A percentile compares a stretch with the other conserved stretches of the same genome.
phyloP scores from a whole-genome alignment of 2,113 vertebrate species.

The Platysternon megacephalum region DNA sequence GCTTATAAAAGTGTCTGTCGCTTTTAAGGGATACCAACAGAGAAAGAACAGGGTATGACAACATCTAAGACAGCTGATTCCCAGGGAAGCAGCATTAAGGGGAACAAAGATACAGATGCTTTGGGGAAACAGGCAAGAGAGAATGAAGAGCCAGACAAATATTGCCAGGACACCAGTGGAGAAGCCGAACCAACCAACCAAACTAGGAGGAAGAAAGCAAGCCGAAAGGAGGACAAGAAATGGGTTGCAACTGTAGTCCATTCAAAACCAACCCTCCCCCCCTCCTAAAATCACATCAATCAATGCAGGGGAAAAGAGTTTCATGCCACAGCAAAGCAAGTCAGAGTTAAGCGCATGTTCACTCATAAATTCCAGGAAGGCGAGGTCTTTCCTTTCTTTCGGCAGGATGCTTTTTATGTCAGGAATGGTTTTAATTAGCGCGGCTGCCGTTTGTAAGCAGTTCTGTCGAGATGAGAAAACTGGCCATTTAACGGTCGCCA shows the following conservation, averaged over 20 bases:
- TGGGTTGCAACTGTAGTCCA: background rate
- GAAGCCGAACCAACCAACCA: background rate
- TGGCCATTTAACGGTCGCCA: background rate
- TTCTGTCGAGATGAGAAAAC: background rate
- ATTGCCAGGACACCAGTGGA: background rate
- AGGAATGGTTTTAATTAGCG: slow-evolving; percentile 38
- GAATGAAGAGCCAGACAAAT: background rate
- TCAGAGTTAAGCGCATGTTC: slow-evolving; percentile 33
- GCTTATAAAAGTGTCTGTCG: background rate
- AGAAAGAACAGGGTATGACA: background rate
- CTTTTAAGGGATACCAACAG: background rate
- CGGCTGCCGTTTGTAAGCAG: background rate
- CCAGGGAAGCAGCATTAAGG: background rate
- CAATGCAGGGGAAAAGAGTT: background rate
- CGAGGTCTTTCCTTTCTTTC: slow-evolving; percentile 31
- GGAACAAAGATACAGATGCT: background rate
- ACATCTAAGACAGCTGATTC: background rate
- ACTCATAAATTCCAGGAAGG: slow-evolving; percentile 33
- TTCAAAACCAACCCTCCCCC: background rate
- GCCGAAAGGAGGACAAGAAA: background rate
- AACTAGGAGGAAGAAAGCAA: background rate
- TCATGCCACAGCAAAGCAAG: slow-evolving; percentile 35
- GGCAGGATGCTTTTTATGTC: slow-evolving; percentile 1
- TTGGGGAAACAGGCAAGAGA: background rate
- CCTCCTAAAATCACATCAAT: background rate